Evolutionary conservation across 2,888 invertebrate genomes (phyloP).

Genomic region (Macrosoma leucophasiata): DNA sequence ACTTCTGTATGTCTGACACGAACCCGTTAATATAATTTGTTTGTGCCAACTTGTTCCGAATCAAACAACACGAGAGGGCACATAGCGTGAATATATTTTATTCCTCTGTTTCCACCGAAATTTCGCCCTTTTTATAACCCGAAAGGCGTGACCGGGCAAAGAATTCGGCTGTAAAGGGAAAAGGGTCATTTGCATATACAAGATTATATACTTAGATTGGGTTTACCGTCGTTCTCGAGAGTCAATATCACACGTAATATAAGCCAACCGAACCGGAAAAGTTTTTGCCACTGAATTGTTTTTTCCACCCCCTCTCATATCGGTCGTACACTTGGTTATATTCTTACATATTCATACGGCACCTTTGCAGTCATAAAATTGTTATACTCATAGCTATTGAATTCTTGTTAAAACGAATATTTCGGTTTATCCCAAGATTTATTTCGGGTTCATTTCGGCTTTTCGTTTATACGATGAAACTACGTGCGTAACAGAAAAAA

Average conservation of each 20-base stretch:
- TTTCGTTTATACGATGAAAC: too few species aligned
- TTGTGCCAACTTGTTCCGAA: slow-evolving; percentile 20
- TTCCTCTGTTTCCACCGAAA: slow-evolving; percentile 46
- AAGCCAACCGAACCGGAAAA: slow-evolving; percentile 50
- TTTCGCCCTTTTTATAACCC: slow-evolving; percentile 53
- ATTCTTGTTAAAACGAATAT: too few species aligned
- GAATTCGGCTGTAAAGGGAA: slow-evolving; percentile 55
- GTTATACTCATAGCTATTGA: too few species aligned
- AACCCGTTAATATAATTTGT: too few species aligned
- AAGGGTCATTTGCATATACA: slow-evolving; percentile 62
- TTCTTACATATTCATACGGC: background rate
- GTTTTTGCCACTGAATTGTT: slow-evolving; percentile 53
- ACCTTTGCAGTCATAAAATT: too few species aligned
- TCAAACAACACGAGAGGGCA: slow-evolving; percentile 11
- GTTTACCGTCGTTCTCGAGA: slow-evolving; percentile 42
- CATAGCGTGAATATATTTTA: slow-evolving; percentile 52
- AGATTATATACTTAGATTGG: slow-evolving; percentile 60
- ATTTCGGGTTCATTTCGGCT: too few species aligned
- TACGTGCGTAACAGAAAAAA: too few species aligned
- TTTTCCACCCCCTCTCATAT: slow-evolving; percentile 38
- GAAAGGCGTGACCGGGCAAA: slow-evolving; percentile 55
- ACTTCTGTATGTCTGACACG: too few species aligned
- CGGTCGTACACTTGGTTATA: slow-evolving; percentile 13
- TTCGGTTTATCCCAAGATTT: too few species aligned
- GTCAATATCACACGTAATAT: slow-evolving; percentile 64